These are phyloP conservation scores for Holacanthella duospinosa DNA, from an alignment of 2,888 invertebrate species.

Conservation along the genomic window DNA sequence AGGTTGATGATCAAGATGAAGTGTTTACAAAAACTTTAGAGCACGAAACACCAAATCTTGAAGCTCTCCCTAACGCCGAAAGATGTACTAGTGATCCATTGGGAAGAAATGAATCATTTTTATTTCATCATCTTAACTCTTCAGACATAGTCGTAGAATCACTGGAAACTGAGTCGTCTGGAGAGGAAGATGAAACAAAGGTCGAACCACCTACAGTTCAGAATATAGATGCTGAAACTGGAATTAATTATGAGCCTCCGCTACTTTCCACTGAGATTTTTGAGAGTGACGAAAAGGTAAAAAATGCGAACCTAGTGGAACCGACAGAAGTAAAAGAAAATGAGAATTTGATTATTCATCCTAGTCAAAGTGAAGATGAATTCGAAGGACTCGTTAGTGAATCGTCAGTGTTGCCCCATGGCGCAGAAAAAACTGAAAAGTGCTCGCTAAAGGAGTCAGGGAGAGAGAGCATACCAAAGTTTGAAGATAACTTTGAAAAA, in stretches of 20 bases:
- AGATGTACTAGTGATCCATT: neutral
- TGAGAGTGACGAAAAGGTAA: neutral
- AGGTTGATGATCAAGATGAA: neutral
- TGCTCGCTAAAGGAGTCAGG: neutral
- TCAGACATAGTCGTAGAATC: too few relatives aligned
- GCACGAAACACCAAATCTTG: too few relatives aligned
- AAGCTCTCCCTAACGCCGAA: neutral
- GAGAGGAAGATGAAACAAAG: too few relatives aligned
- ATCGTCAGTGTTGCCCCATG: too few relatives aligned
- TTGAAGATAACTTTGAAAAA: constrained; percentile 3
- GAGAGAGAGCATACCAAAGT: too few relatives aligned
- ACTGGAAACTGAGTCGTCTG: neutral
- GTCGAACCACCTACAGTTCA: neutral
- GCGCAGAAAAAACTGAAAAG: too few relatives aligned
- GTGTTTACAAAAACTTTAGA: too few relatives aligned
- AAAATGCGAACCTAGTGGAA: too few relatives aligned
- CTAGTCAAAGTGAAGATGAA: too few relatives aligned
- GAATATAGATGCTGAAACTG: neutral
- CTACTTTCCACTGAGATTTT: neutral
- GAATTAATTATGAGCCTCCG: neutral
- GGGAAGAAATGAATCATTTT: constrained; percentile 21
- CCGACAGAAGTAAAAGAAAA: too few relatives aligned
- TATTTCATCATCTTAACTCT: constrained; percentile 20
- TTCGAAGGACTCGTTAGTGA: too few relatives aligned
- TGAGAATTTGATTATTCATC: too few relatives aligned